Conservation (phyloP, 37 sponge, comb jelly and placozoan species). For the Agelas oroides region DNA sequence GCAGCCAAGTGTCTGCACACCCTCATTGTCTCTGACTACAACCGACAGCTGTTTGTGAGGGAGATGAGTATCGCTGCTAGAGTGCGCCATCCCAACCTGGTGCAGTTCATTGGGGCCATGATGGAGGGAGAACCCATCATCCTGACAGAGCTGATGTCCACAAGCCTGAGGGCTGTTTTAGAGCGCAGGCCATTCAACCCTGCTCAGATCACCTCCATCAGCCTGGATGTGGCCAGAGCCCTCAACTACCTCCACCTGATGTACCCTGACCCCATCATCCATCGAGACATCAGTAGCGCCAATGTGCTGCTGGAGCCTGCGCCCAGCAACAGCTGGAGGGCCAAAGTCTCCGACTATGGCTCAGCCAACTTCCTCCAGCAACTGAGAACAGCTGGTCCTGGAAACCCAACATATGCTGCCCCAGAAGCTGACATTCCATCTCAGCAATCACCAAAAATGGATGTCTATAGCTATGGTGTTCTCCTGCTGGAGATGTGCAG, state of each 20-base stretch:
- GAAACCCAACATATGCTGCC: slow-evolving; percentile 21
- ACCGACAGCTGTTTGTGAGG: slow-evolving; percentile 45
- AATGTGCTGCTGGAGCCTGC: slow-evolving; percentile 66
- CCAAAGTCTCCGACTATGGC: slow-evolving; percentile 78
- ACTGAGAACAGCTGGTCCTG: slow-evolving; percentile 6
- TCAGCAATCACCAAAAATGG: slow-evolving; percentile 64
- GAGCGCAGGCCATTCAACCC: slow-evolving; percentile 7
- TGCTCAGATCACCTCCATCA: slow-evolving; percentile 26
- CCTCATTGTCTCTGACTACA: slow-evolving; percentile 45
- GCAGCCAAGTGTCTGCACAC: slow-evolving; percentile 78
- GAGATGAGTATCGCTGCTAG: slow-evolving; percentile 74
- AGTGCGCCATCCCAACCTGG: slow-evolving; percentile 63
- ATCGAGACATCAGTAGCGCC: slow-evolving; percentile 79
- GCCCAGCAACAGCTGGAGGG: slow-evolving; percentile 44
- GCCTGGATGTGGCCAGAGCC: slow-evolving; percentile 55
- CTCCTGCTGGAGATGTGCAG: slow-evolving; percentile 38
- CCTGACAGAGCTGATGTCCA: slow-evolving; percentile 71
- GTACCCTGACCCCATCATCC: slow-evolving; percentile 76
- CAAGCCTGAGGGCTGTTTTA: slow-evolving; percentile 39
- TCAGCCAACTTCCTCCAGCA: slow-evolving; percentile 55
- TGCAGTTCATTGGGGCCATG: slow-evolving; percentile 70
- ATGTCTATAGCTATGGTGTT: slow-evolving; percentile 43
- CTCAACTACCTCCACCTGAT: slow-evolving; percentile 74
- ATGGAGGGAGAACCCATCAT: slow-evolving; percentile 35
- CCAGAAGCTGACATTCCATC: slow-evolving; percentile 39